Evolutionary conservation across 2,797 vertebrate species (phyloP).

Genomic region (Petrocephalus sullivani): DNA sequence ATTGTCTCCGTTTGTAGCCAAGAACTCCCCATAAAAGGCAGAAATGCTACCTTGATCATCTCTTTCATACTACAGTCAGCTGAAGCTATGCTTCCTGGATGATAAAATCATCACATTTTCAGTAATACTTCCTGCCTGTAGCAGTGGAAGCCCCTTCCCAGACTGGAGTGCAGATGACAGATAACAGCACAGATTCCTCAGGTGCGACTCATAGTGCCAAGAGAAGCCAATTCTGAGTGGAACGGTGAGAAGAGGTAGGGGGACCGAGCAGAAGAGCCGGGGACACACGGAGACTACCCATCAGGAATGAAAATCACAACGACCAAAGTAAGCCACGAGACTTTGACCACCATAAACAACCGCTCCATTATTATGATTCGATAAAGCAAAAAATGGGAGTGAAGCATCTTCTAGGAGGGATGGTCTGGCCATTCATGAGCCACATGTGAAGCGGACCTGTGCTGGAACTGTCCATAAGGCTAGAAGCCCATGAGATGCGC

Average conservation of each 20-base stretch:
- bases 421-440: not conserved
- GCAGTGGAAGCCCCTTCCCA: not conserved
- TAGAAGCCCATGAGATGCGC: not conserved
- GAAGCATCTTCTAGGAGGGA: not conserved
- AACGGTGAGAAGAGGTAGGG: no score
- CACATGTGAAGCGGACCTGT: not conserved
- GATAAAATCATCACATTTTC: not conserved
- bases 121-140: not conserved
- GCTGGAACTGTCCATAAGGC: not conserved
- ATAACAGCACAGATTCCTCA: not conserved
- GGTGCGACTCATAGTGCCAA: not conserved
- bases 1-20: not conserved
- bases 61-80: not conserved
- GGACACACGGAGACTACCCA: not conserved
- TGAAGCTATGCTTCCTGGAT: not conserved
- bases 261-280: not conserved
- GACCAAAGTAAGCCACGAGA: not conserved
- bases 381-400: not conserved
- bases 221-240: not conserved
- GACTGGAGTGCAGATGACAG: not conserved
- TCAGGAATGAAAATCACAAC: not conserved
- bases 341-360: not conserved
- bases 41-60: not conserved
- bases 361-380: not conserved
- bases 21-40: not conserved